Conservation (phyloP, 2,113 vertebrate species). For the Microcebus jonahi region DNA sequence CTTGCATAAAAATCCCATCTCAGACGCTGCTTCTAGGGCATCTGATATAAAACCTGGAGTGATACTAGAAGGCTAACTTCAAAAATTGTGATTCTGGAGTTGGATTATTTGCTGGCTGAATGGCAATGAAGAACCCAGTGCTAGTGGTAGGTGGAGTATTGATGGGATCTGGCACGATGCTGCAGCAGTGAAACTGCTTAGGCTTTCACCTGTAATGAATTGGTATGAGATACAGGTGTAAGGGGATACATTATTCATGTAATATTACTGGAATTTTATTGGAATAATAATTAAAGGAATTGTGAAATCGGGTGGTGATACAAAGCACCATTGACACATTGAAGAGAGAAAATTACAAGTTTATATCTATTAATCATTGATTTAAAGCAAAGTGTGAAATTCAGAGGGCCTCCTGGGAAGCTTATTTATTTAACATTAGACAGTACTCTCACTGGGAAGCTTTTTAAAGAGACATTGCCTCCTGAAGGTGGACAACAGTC, state of each 20-base stretch:
- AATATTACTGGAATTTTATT: neutral
- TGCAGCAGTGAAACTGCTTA: neutral
- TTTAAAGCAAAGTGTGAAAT: neutral
- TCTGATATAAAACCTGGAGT: neutral
- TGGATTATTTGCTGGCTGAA: neutral
- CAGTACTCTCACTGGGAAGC: no score
- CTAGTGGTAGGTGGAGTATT: neutral
- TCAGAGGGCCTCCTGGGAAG: neutral
- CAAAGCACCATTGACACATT: neutral
- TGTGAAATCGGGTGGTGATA: neutral
- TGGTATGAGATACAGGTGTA: neutral
- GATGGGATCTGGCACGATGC: neutral
- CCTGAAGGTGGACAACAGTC: neutral
- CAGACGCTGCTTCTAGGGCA: neutral
- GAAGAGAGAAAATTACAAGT: neutral
- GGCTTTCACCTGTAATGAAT: neutral
- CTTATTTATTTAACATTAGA: neutral
- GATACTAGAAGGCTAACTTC: neutral
- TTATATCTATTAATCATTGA: neutral
- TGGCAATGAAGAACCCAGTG: neutral
- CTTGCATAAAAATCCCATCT: neutral
- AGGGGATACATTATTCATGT: neutral
- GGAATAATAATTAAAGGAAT: neutral
- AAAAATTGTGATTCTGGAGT: neutral
- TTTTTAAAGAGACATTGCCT: neutral